Evolutionary conservation across 2,888 invertebrate species (phyloP), one percentile per base, ranked within the genome.

Genomic region (Drosophila flavopinicola): DNA sequence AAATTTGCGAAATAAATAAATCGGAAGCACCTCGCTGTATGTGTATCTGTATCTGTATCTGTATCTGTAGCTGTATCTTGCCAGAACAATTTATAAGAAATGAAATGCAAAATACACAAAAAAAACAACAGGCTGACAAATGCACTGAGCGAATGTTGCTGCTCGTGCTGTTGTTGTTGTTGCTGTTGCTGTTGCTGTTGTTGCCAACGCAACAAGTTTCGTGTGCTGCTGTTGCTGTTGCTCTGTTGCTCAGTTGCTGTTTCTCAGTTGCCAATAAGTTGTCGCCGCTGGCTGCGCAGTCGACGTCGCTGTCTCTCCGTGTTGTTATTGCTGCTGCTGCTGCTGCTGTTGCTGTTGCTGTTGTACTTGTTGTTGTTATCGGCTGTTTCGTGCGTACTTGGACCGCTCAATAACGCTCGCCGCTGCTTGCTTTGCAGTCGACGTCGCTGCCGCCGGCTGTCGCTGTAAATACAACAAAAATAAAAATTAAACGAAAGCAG

Each of bases 401-500:
- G 86, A 78, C 69, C 69, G 85, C 77, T 72, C 88, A 86, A 80
- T 78, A 87, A 75, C 82, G 75, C 68, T 65, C 64, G 58, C 32
- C 39, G 73, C 17, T 35, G 66, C 29, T 13, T 13, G 57, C 11
- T 17, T n/a, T 5, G 61, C 23, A 33, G 67, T 13, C 32, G 45
- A 44, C 47, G 67, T 63, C 44, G 69, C 63, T 58, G 64, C 64
- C 44, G 64, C 54, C 64, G 68, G 73, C 73, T 39, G 67, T 71
- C 56, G 72, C 45, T 71, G 72, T 67, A 69, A 73, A 73, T 37
- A 66, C 51, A 51, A 75, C 61, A 74, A 73, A 59, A 66, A 74
- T 54, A 49, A 63, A 75, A 86, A 76, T 73, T 82, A 73, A 83
- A 87, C 88, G 86, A 87, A 90, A 85, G 88, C 90, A 89, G 90